Evolutionary conservation across 1,140 invertebrate genomes (phyloP), one percentile per base, ranked within the genome.

Genomic region (Aphelenchoides fujianensis): DNA sequence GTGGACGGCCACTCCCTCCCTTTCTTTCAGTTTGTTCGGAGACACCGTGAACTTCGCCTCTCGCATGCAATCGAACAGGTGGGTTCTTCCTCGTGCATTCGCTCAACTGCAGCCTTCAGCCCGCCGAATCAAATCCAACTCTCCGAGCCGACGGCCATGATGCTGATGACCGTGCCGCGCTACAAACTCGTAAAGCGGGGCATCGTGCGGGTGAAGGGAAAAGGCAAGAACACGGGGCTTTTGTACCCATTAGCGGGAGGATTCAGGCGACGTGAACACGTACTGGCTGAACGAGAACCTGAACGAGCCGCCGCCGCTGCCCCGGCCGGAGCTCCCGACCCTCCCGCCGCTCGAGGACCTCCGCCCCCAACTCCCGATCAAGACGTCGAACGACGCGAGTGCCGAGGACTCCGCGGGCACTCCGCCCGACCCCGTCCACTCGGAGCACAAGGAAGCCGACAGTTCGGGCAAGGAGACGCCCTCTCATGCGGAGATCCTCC

Each of bases 41-140:
- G 94, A 97, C 84, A 97, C 94, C 0, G 94, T 83, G n/a, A 54
- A n/a, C 68, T 66, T 59, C 23, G 9, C n/a, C n/a, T n/a, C n/a
- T n/a, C n/a, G n/a, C n/a, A n/a, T n/a, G n/a, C n/a, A n/a, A n/a
- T n/a, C n/a, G n/a, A n/a, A n/a, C n/a, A n/a, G n/a, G n/a, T n/a
- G n/a, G n/a, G n/a, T n/a, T n/a, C n/a, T n/a, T n/a, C n/a, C n/a
- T n/a, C n/a, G n/a, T n/a, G n/a, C n/a, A n/a, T n/a, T n/a, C n/a
- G n/a, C n/a, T n/a, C n/a, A n/a, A n/a, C n/a, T n/a, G n/a, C n/a
- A n/a, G n/a, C n/a, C n/a, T n/a, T n/a, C 70, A 80, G 78, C 35
- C 71, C 81, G 1, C 83, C 83, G 9, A 82, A 84, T 37, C 82
- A 83, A 69, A 84, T 83, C 64, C 82, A 83, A 73, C 74, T 84